phyloP scores from a whole-genome alignment of 2,888 invertebrate genomes.

The Fragum sueziense region DNA sequence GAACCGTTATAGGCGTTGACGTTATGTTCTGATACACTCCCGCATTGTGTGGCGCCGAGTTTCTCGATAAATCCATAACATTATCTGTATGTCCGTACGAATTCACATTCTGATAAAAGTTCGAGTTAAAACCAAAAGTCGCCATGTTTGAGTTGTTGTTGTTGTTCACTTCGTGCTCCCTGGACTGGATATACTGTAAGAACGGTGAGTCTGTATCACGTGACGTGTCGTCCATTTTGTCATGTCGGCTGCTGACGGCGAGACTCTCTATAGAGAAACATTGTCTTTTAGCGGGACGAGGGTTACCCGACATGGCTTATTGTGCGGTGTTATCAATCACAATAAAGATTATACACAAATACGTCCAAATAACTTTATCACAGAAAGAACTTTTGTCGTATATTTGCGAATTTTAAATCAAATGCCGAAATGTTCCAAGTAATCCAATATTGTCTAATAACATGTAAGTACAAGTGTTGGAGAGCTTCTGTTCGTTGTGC shows the following conservation, averaged over 20 bases:
- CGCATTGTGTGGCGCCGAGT: neutral
- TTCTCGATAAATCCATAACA: neutral
- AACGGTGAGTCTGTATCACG: slow-evolving; percentile 56
- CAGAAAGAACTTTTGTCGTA: too few species aligned
- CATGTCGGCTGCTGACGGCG: slow-evolving; percentile 57
- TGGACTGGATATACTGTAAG: slow-evolving; percentile 34
- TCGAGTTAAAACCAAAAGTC: neutral
- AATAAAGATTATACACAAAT: too few species aligned
- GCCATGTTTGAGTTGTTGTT: slow-evolving; percentile 12
- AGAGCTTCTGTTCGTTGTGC: neutral
- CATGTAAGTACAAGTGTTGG: too few species aligned
- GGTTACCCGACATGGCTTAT: neutral
- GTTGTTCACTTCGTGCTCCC: neutral
- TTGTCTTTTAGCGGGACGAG: slow-evolving; percentile 43
- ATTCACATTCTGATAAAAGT: neutral
- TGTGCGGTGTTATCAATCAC: too few species aligned
- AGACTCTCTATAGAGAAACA: slow-evolving; percentile 62
- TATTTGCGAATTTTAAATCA: too few species aligned
- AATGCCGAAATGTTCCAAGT: too few species aligned
- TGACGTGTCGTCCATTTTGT: slow-evolving; percentile 30
- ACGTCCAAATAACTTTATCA: too few species aligned
- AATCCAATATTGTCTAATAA: too few species aligned
- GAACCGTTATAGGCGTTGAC: slow-evolving; percentile 48
- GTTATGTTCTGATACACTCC: neutral
- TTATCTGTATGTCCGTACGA: neutral